Conservation (phyloP, 2,113 vertebrate genomes). For the Phalacrocorax carbo region DNA sequence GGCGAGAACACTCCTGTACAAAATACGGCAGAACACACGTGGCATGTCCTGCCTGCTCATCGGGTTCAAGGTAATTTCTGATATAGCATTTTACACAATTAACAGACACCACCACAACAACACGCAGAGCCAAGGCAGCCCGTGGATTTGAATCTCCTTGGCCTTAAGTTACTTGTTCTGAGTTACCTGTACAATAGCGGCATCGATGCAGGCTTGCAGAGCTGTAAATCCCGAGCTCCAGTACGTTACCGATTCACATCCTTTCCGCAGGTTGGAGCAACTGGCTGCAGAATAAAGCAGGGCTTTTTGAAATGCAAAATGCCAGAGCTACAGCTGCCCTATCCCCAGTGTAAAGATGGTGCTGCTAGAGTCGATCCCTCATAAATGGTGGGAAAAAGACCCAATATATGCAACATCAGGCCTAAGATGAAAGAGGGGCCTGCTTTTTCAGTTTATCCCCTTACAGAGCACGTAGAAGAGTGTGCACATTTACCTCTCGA, state of each 20-base stretch:
- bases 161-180: neutral
- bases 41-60: no score
- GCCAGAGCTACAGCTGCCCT: neutral
- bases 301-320: neutral
- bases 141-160: fast-evolving
- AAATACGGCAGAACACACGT: fast-evolving
- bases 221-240: constrained; percentile 88
- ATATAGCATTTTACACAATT: no score
- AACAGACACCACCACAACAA: fast-evolving
- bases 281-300: constrained; percentile 47
- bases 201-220: constrained; percentile 88
- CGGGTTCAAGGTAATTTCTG: fast-evolving
- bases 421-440: fast-evolving
- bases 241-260: constrained; percentile 86
- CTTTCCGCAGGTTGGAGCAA: constrained; percentile 65
- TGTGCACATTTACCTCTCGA: constrained; percentile 59
- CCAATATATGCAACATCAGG: fast-evolving
- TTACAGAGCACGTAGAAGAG: fast-evolving
- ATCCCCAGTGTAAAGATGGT: fast-evolving
- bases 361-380: neutral
- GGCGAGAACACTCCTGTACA: neutral
- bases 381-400: fast-evolving
- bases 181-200: constrained; percentile 91
- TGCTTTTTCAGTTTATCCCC: fast-evolving
- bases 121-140: neutral